phyloP scores from a whole-genome alignment of 2,113 vertebrate species.

The Sciurus niger region DNA sequence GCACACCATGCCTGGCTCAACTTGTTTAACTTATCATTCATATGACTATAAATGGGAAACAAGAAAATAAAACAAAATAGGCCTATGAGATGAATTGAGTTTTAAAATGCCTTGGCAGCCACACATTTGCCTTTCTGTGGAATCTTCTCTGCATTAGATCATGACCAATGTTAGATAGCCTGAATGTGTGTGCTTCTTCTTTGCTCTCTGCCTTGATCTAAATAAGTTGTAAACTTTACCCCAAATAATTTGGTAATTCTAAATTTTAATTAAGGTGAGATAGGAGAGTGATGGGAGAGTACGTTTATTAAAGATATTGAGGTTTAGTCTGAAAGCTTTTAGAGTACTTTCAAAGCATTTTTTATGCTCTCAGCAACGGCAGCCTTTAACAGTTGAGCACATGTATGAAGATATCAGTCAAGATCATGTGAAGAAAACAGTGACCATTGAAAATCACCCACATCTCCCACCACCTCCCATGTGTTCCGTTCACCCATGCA shows the following conservation, averaged over 20 bases:
- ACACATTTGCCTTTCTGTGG: background rate
- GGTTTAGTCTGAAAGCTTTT: slow-evolving; percentile 7
- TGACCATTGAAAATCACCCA: slow-evolving; percentile 99
- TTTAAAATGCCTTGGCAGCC: slow-evolving; percentile 38
- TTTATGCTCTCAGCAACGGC: slow-evolving; percentile 92
- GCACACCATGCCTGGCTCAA: background rate
- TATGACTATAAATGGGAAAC: background rate
- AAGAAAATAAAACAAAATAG: slow-evolving; percentile 28
- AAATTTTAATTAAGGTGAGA: background rate
- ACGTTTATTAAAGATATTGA: slow-evolving; percentile 31
- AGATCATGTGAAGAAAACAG: slow-evolving; percentile 99
- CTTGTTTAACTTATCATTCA: slow-evolving; percentile 46
- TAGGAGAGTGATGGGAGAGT: background rate
- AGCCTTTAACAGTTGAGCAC: slow-evolving; percentile 97
- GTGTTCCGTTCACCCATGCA: slow-evolving; percentile 99
- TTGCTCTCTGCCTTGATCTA: background rate
- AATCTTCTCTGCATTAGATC: background rate
- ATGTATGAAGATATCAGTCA: slow-evolving; percentile 99
- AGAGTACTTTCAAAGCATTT: slow-evolving; percentile 51
- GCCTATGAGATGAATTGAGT: slow-evolving; percentile 6
- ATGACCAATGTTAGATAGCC: background rate
- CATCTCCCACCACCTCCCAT: slow-evolving; percentile 98
- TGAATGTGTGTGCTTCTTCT: background rate
- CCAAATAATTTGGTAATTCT: background rate
- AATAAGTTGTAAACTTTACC: background rate